Evolutionary conservation across 2,797 vertebrate species (phyloP), one percentile per base, ranked within the genome.

Genomic region (Coregonus ussuriensis): DNA sequence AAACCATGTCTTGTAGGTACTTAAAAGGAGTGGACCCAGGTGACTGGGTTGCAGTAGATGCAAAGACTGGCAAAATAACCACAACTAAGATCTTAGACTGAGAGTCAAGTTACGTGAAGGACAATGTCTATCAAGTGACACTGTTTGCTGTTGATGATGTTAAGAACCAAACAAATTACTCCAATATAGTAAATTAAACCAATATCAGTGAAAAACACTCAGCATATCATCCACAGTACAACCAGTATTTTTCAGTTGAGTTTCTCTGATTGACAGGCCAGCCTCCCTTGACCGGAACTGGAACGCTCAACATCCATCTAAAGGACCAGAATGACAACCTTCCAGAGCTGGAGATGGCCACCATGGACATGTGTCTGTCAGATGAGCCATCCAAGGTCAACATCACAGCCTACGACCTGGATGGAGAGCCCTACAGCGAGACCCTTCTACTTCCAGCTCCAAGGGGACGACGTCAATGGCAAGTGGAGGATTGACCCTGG

Each of bases 381-480:
- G 79, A 89, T 0, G 56, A 72, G 18, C 62, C 74, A 1, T 84
- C 83, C 1, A 0, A 33, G 41, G 59, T 78, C 52, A 88, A 77
- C 7, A 82, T 93, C 59, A 78, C 82, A 5, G 89, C 79, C 3
- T 13, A 52, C 0, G 93, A 94, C 76, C 68, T 47, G n/a, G 93
- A 93, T 54, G 68, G 62, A 3, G 13, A 76, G 0, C 92, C 92
- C 11, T 90, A 83, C 35, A 52, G 82, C 9, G 92, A 25, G 89
- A 15, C 94, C 94, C 37, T 95, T 94, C 75, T 21, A 0, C 13
- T 93, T 92, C 53, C 83, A 83, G 51, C 89, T 94, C 4, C 74
- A 77, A 0, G 93, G 89, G 41, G 80, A 91, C 4, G 82, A 91
- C 6, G 83, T 89, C 4, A 37, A 88, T 65, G 87, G 80, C 7